These are phyloP conservation scores for Callyntrura sp. DNA, from an alignment of 2,888 invertebrate species.

Conservation along the genomic window DNA sequence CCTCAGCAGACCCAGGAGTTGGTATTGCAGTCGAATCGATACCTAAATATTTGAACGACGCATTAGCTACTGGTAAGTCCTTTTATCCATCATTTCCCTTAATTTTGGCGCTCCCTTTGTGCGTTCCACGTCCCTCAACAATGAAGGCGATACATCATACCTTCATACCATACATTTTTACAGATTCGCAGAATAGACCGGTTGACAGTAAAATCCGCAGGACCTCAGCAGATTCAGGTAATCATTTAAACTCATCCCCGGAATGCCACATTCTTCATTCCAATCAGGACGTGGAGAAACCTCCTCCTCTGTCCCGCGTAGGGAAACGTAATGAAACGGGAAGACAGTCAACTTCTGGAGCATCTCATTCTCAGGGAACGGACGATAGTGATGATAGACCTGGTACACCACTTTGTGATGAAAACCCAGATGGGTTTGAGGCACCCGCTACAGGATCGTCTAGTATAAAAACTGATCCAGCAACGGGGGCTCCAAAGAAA, in stretches of 20 bases:
- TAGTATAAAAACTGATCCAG: conserved; percentile 16
- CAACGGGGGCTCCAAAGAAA: conserved; percentile 22
- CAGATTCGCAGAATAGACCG: conserved; percentile 80
- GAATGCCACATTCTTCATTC: conserved; percentile 80
- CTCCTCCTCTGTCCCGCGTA: conserved; percentile 84
- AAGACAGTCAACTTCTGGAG: conserved; percentile 64
- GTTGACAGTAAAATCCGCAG: conserved; percentile 82
- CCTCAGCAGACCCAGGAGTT: conserved; percentile 83
- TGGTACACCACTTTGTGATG: conserved; percentile 94
- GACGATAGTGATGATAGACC: conserved; percentile 91
- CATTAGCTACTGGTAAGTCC: conserved; percentile 69
- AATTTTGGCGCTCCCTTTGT: background rate
- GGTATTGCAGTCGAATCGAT: conserved; percentile 77
- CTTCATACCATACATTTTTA: background rate
- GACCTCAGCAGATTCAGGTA: conserved; percentile 83
- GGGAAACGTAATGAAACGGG: conserved; percentile 49
- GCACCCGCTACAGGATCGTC: conserved; percentile 74
- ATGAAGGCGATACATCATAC: background rate
- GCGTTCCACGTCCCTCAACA: background rate
- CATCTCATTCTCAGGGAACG: conserved; percentile 85
- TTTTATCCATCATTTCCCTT: background rate
- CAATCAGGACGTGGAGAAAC: conserved; percentile 85
- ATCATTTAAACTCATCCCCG: conserved; percentile 75
- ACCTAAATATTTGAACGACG: conserved; percentile 71
- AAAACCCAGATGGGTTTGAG: conserved; percentile 90